Evolutionary conservation across 2,113 vertebrate species (phyloP), one percentile per base, ranked within the genome.

Genomic region (Gallinago paraguaiae): DNA sequence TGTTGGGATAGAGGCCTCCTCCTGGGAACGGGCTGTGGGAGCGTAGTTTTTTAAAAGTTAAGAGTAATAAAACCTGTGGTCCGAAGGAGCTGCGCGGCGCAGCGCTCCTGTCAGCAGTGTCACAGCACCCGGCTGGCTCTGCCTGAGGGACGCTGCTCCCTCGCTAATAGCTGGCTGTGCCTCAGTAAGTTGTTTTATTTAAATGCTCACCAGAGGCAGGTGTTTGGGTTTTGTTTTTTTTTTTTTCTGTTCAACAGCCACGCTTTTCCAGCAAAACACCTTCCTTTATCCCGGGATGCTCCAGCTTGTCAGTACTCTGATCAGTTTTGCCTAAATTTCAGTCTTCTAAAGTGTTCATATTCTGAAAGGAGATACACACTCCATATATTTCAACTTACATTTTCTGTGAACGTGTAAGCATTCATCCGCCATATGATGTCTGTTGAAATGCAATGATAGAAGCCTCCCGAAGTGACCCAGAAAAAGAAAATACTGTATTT

Each of bases 41-140:
- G 31, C 7, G 9, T 13, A 10, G 28, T 50, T 63, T 7, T 12
- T 46, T 9, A 13, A 5, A 67, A 88, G 82, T 70, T 48, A 12
- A 18, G 41, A 46, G 19, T 46, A 5, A 6, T 69, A 8, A 64
- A 46, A 12, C 22, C 0, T 0, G 1, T 2, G 4, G 25, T 7
- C 0, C 11, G 1, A 9, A 24, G 68, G 64, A 46, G 59, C 17
- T 46, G 4, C 4, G 56, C 4, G 8, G 31, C 41, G 1, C 39
- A 1, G 7, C 2, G 37, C 3, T 16, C 10, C 12, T 57, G 6
- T 2, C 12, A 6, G 31, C 31, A 7, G 56, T 8, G 17, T 20
- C 31, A 1, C 3, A 20, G 39, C 61, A n/a, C 35, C 16, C 17
- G 22, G 0, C 41, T 14, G 27, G 8, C 50, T 33, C 54, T 15